Conservation (phyloP, 2,113 vertebrate genomes). For the Pterophyllum scalare region DNA sequence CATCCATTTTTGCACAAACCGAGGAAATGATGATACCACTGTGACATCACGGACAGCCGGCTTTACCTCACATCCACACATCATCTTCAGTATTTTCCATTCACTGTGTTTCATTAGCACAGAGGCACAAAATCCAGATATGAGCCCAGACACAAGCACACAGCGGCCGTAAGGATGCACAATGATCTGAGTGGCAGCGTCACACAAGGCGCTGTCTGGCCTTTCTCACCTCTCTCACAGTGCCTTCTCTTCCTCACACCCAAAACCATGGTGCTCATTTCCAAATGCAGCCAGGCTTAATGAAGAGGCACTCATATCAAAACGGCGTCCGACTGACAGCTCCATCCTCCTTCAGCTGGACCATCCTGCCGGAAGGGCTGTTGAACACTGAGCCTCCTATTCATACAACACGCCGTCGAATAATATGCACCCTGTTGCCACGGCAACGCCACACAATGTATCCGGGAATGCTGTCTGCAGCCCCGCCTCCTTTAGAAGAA, state of each 20-base stretch:
- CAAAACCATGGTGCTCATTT: constrained; percentile 65
- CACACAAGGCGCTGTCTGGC: constrained; percentile 47
- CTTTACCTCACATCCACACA: constrained; percentile 29
- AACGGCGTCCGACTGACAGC: constrained; percentile 20
- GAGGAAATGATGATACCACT: constrained; percentile 32
- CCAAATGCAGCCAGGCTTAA: constrained; percentile 40
- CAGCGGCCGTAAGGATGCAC: constrained; percentile 41
- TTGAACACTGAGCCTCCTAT: constrained; percentile 50
- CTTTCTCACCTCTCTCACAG: constrained; percentile 74
- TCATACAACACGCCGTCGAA: constrained; percentile 65
- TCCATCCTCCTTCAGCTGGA: constrained; percentile 44
- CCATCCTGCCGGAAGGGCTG: constrained; percentile 59
- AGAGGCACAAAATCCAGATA: constrained; percentile 23
- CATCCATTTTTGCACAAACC: constrained; percentile 41
- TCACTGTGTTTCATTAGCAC: not conserved
- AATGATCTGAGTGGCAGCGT: constrained; percentile 42
- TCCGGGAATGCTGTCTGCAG: constrained; percentile 72
- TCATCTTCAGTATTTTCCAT: constrained; percentile 7
- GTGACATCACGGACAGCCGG: constrained; percentile 23
- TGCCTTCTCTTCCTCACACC: constrained; percentile 75
- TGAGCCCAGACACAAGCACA: constrained; percentile 14
- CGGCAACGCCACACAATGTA: constrained; percentile 72
- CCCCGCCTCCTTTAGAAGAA: constrained; percentile 43
- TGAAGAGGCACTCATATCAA: constrained; percentile 47
- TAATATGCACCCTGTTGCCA: constrained; percentile 69